A percentile compares a stretch with the other conserved stretches of the same genome.
Evolutionary conservation across 2,113 vertebrate species (phyloP).

Genomic region (Myanophis thanlyinensis): DNA sequence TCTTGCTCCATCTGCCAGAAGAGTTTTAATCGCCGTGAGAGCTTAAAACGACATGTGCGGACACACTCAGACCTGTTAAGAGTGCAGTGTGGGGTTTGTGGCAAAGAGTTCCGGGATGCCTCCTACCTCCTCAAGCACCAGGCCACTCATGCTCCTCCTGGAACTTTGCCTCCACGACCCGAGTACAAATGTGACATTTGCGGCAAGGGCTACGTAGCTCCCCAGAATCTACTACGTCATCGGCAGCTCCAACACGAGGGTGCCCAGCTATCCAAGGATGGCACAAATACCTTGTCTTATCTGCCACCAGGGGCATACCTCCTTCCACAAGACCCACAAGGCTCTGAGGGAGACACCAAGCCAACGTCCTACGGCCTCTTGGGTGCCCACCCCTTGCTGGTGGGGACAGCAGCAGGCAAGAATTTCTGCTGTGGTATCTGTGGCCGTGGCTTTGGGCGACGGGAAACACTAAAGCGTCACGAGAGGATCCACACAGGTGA

Average conservation of each 20-base stretch:
- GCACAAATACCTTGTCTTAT: background rate
- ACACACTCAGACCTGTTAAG: conserved; percentile 87
- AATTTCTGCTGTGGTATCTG: conserved; percentile 84
- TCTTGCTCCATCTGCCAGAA: conserved; percentile 86
- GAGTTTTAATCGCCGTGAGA: conserved; percentile 92
- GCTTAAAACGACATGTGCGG: conserved; percentile 90
- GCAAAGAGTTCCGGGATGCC: conserved; percentile 87
- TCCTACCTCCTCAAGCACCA: conserved; percentile 91
- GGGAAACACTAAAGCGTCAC: conserved; percentile 87
- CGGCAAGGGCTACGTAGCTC: conserved; percentile 69
- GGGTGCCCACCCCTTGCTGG: conserved; percentile 47
- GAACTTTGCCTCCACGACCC: background rate
- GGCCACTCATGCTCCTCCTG: conserved; percentile 71
- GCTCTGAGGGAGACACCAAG: conserved; percentile 56
- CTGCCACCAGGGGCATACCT: conserved; percentile 48
- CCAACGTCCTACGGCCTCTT: conserved; percentile 55
- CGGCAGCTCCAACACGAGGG: conserved; percentile 59
- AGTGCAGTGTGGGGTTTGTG: conserved; percentile 84
- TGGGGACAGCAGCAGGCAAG: conserved; percentile 58
- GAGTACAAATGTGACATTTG: conserved; percentile 65
- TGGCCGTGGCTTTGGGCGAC: conserved; percentile 81
- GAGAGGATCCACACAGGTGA: conserved; percentile 85
- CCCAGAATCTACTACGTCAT: conserved; percentile 69
- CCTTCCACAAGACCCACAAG: conserved; percentile 59
- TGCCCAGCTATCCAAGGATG: conserved; percentile 31